Percentiles rank a stretch among this genome's conserved stretches.
Conservation (phyloP, 2,797 vertebrate species). For the Anabas testudineus region DNA sequence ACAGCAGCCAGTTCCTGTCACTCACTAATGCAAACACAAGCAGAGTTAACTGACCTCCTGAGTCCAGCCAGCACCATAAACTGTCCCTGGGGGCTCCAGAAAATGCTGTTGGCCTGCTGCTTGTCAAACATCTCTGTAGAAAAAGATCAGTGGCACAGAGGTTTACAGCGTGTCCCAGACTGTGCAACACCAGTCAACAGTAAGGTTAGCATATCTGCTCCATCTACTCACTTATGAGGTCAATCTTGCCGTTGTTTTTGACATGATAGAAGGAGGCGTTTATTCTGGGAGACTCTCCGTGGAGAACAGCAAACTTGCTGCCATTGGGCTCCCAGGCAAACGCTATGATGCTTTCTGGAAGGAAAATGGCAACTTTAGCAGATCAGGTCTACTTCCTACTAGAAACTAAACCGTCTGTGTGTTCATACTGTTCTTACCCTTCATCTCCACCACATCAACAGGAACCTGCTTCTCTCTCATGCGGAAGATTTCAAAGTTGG, state of each 20-base stretch:
- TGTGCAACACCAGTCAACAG: neutral
- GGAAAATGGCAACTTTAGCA: neutral
- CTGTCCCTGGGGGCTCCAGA: constrained; percentile 99
- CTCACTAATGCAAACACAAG: neutral
- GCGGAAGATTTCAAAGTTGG: constrained; percentile 99
- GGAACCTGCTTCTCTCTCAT: constrained; percentile 99
- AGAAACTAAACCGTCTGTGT: neutral
- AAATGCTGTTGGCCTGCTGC: constrained; percentile 99
- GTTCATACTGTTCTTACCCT: constrained; percentile 83
- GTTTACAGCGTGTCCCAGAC: rapidly evolving
- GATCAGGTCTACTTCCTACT: neutral
- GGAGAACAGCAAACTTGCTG: constrained; percentile 97
- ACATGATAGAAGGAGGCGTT: constrained; percentile 96
- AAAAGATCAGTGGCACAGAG: constrained; percentile 7
- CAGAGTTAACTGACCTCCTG: constrained; percentile 88
- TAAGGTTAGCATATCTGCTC: neutral
- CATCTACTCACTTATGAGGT: constrained; percentile 91
- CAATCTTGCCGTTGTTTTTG: constrained; percentile 98
- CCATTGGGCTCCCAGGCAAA: constrained; percentile 99
- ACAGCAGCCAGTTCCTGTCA: constrained; percentile 33
- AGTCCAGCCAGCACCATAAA: constrained; percentile 96
- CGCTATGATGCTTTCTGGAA: constrained; percentile 94
- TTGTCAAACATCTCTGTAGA: constrained; percentile 94
- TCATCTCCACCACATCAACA: constrained; percentile 99
- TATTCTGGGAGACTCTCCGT: constrained; percentile 95